Conservation (phyloP, 2,888 invertebrate genomes). For the Bugulina stolonifera region DNA sequence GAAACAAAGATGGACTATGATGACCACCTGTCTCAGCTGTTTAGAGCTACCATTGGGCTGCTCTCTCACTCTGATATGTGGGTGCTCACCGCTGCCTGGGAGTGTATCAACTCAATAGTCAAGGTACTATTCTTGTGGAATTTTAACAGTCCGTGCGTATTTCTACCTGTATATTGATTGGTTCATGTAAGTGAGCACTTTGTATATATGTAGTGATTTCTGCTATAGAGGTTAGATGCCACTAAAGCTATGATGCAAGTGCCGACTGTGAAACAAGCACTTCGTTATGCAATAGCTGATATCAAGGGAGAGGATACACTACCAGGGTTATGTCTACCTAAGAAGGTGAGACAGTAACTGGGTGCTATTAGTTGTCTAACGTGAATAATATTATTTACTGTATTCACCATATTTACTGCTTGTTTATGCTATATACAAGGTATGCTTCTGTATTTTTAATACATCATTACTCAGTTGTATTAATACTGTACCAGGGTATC, state of each 20-base stretch:
- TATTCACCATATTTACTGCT: too few relatives aligned
- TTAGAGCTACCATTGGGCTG: conserved; percentile 77
- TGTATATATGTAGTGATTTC: conserved; percentile 22
- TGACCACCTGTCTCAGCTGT: conserved; percentile 78
- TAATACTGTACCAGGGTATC: conserved; percentile 68
- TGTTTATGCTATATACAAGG: too few relatives aligned
- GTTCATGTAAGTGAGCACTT: too few relatives aligned
- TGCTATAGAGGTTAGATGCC: conserved; percentile 67
- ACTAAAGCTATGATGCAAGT: conserved; percentile 80
- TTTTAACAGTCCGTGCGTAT: too few relatives aligned
- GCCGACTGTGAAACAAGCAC: conserved; percentile 81
- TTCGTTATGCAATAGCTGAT: conserved; percentile 82
- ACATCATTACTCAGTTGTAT: too few relatives aligned
- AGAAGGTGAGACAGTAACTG: conserved; percentile 52
- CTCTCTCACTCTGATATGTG: conserved; percentile 76
- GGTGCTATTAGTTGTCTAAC: too few relatives aligned
- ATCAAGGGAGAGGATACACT: conserved; percentile 65
- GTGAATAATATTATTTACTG: too few relatives aligned
- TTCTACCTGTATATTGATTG: too few relatives aligned
- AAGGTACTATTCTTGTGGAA: too few relatives aligned
- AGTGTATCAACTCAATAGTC: conserved; percentile 80
- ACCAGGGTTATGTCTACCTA: conserved; percentile 88
- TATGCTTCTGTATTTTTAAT: too few relatives aligned
- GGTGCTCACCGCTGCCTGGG: conserved; percentile 80
- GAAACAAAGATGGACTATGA: conserved; percentile 81